phyloP scores from a whole-genome alignment of 2,797 vertebrate species.

The Myripristis jacobus region DNA sequence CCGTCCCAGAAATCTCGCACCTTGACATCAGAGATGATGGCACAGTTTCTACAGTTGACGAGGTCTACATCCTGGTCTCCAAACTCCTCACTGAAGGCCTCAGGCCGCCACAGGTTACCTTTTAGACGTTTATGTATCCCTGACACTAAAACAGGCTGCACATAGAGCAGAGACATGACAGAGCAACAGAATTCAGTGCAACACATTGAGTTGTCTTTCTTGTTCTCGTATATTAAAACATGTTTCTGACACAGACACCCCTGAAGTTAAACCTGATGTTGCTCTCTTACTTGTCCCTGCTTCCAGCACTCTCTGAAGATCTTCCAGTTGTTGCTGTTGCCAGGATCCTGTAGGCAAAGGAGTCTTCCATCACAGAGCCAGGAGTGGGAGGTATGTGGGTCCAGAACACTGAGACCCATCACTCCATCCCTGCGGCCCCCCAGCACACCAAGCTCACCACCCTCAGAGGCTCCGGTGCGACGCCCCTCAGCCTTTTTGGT shows the following conservation, averaged over 20 bases:
- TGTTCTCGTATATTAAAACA: neutral
- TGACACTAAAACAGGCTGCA: constrained; percentile 97
- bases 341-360: constrained; percentile 97
- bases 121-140: constrained; percentile 97
- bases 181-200: neutral
- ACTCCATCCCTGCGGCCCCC: constrained; percentile 90
- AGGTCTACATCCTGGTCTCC: constrained; percentile 98
- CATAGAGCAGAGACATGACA: constrained; percentile 15
- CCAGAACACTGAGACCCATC: constrained; percentile 96
- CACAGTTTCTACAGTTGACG: constrained; percentile 98
- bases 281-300: constrained; percentile 92
- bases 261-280: neutral
- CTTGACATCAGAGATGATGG: constrained; percentile 99
- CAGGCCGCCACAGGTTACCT: constrained; percentile 90
- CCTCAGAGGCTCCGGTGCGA: constrained; percentile 85
- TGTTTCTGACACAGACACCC: neutral
- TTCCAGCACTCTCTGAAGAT: constrained; percentile 99
- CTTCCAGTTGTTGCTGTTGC: constrained; percentile 99
- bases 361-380: constrained; percentile 99
- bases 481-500: constrained; percentile 96
- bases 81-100: constrained; percentile 98
- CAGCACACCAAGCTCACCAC: constrained; percentile 85
- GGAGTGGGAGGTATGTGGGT: constrained; percentile 97
- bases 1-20: constrained; percentile 99
- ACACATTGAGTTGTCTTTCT: neutral